A percentile compares a stretch with the other conserved stretches of the same genome.
Conservation (phyloP, 2,113 vertebrate genomes). For the Macquaria australasica region DNA sequence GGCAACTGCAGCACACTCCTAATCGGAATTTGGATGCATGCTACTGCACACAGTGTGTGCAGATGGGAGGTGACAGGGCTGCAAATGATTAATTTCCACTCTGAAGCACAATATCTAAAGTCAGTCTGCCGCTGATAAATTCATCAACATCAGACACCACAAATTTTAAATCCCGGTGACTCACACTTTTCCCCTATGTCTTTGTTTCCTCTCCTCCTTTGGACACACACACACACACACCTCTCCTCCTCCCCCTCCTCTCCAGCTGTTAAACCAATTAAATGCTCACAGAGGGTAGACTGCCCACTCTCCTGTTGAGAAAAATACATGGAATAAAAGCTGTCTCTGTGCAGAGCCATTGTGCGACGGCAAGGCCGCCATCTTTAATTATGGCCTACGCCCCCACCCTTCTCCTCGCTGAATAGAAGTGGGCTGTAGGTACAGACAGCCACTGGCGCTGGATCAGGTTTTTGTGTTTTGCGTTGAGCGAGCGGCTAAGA, state of each 20-base stretch:
- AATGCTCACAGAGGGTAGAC: slow-evolving; percentile 81
- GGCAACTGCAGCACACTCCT: slow-evolving; percentile 21
- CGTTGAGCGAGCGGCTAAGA: slow-evolving; percentile 46
- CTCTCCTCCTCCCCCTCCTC: slow-evolving; percentile 56
- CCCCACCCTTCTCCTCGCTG: slow-evolving; percentile 75
- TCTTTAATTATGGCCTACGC: slow-evolving; percentile 84
- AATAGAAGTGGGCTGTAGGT: slow-evolving; percentile 81
- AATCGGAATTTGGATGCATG: slow-evolving; percentile 40
- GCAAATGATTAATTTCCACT: slow-evolving; percentile 61
- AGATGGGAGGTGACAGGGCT: slow-evolving; percentile 49
- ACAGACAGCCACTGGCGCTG: slow-evolving; percentile 73
- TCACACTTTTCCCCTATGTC: slow-evolving; percentile 57
- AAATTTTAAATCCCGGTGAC: slow-evolving; percentile 56
- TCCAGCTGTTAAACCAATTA: slow-evolving; percentile 84
- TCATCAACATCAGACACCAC: slow-evolving; percentile 59
- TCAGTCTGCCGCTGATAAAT: slow-evolving; percentile 58
- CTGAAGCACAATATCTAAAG: slow-evolving; percentile 37
- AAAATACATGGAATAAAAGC: slow-evolving; percentile 82
- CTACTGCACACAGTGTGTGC: slow-evolving; percentile 17
- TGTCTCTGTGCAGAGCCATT: slow-evolving; percentile 73
- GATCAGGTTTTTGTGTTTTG: slow-evolving; percentile 68
- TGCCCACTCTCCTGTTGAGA: slow-evolving; percentile 83
- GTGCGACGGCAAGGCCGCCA: slow-evolving; percentile 75
- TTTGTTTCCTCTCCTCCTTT: slow-evolving; percentile 68
- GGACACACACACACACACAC: background rate